Evolutionary conservation across 2,797 vertebrate species (phyloP).

Genomic region (Ctenopoma multispine): DNA sequence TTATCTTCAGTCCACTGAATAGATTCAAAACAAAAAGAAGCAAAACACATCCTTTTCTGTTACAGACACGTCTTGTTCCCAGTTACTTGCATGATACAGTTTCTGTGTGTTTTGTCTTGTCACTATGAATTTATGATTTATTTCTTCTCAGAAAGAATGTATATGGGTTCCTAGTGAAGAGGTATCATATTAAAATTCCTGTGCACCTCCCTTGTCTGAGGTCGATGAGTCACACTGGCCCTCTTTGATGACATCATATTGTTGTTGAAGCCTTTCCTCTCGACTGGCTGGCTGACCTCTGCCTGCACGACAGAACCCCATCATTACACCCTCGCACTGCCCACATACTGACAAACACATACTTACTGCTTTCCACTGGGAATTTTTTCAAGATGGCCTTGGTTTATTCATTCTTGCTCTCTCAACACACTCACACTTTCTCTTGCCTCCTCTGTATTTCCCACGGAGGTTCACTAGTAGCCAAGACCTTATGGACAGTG

Average conservation of each 20-base stretch:
- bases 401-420: constrained; percentile 53
- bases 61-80: no score
- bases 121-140: constrained; percentile 38
- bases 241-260: constrained; percentile 85
- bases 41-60: constrained; percentile 9
- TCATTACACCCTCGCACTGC: constrained; percentile 80
- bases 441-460: constrained; percentile 65
- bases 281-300: constrained; percentile 78
- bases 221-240: constrained; percentile 79
- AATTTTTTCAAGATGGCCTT: constrained; percentile 56
- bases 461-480: constrained; percentile 55
- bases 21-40: constrained; percentile 36
- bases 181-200: constrained; percentile 78
- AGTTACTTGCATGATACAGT: not conserved
- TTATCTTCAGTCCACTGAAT: constrained; percentile 29
- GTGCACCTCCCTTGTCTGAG: constrained; percentile 70
- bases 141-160: constrained; percentile 59
- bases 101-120: constrained; percentile 35
- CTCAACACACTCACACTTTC: constrained; percentile 52
- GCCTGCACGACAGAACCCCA: constrained; percentile 74
- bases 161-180: constrained; percentile 68
- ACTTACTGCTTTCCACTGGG: constrained; percentile 69
- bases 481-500: constrained; percentile 50
- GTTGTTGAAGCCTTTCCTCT: constrained; percentile 72
- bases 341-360: constrained; percentile 73